These are phyloP conservation scores for Cygnus buccinator DNA, from an alignment of 2,113 vertebrate genomes.

Conservation along the genomic window DNA sequence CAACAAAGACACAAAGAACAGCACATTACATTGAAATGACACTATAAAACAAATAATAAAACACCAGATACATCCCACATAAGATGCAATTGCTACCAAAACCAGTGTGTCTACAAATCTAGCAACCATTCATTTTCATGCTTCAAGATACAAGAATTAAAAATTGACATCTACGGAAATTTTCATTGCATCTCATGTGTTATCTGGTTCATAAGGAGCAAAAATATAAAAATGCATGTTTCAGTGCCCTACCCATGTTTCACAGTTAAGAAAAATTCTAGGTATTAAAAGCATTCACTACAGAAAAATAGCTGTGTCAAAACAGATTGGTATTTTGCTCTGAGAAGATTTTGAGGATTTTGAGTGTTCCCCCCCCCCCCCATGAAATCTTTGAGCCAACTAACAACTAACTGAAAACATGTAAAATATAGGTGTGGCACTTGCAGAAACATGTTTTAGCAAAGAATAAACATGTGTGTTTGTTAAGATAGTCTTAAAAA, in stretches of 20 bases:
- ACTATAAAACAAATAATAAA: slow-evolving; percentile 99
- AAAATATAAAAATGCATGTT: slow-evolving; percentile 99
- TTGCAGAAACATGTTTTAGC: slow-evolving; percentile 99
- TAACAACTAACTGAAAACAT: slow-evolving; percentile 71
- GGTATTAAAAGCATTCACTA: slow-evolving; percentile 47
- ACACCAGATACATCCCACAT: slow-evolving; percentile 99
- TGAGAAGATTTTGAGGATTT: slow-evolving; percentile 12
- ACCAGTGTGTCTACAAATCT: slow-evolving; percentile 68
- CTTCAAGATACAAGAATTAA: slow-evolving; percentile 62
- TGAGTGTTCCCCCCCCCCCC: neutral
- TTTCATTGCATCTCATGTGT: slow-evolving; percentile 99
- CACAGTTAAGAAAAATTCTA: slow-evolving; percentile 72
- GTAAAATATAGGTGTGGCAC: slow-evolving; percentile 99
- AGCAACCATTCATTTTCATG: slow-evolving; percentile 47
- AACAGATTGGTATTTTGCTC: slow-evolving; percentile 48
- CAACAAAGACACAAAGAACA: slow-evolving; percentile 99
- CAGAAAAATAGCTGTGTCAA: slow-evolving; percentile 28
- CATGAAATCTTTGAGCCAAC: slow-evolving; percentile 16
- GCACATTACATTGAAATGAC: slow-evolving; percentile 99
- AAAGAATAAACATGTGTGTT: slow-evolving; percentile 99
- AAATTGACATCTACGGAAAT: slow-evolving; percentile 74
- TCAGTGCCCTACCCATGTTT: slow-evolving; percentile 99
- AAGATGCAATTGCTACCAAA: slow-evolving; percentile 92
- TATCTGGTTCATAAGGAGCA: slow-evolving; percentile 99
- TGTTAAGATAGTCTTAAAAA: slow-evolving; percentile 96